phyloP scores from a whole-genome alignment of 1,140 invertebrate genomes.

The Cryptotermes secundus region DNA sequence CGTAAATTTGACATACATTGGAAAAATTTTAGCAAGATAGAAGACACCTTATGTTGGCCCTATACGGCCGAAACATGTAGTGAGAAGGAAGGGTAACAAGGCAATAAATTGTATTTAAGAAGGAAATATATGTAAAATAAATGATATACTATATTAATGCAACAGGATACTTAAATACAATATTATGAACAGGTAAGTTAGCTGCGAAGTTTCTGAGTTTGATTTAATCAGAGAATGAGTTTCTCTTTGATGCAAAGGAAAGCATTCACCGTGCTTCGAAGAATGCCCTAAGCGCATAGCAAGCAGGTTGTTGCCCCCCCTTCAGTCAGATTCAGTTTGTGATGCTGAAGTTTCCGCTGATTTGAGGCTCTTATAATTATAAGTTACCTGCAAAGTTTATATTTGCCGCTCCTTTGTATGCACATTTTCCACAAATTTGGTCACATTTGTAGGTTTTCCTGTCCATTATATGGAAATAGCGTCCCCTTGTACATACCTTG shows the following conservation, averaged over 20 bases:
- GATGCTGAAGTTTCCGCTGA: background rate
- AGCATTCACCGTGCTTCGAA: background rate
- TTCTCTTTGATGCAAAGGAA: background rate
- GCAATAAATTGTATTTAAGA: no score
- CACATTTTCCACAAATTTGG: background rate
- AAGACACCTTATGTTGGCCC: no score
- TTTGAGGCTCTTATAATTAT: background rate
- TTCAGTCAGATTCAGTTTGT: background rate
- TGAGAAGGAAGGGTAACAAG: no score
- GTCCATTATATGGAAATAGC: background rate
- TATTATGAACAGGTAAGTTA: no score
- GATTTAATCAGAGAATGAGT: background rate
- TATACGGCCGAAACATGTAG: no score
- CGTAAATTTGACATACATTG: no score
- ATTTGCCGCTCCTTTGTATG: background rate
- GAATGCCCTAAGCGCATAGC: background rate
- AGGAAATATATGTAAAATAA: no score
- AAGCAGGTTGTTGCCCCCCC: background rate
- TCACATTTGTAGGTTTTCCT: background rate
- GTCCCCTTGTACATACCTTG: background rate
- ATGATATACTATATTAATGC: no score
- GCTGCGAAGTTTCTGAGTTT: no score
- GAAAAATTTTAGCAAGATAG: no score
- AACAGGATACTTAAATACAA: no score
- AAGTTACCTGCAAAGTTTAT: background rate